Base-by-base conservation (phyloP, 2,888 invertebrate species). In the Acanthosepion lycidas region DNA sequence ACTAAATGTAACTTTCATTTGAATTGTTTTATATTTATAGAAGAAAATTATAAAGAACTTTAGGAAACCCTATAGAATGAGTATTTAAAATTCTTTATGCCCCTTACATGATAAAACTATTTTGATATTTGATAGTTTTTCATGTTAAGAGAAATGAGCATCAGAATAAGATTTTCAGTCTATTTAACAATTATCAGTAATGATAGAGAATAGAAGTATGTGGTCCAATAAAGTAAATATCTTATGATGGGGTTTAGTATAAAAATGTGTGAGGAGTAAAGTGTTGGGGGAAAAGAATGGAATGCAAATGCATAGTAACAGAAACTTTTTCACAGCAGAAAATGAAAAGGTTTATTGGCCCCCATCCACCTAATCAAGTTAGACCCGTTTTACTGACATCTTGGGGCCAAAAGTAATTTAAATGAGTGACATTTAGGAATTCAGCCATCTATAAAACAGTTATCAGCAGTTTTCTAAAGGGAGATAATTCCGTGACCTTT, bases 311-410 rank as follows among this genome's bases (percentile, higher is more conserved):
- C 78, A 78, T 78, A 78, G 78, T n/a, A 78, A 78, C 15, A 78
- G 55, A 59, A 78, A 78, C 78, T 78, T 78, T 78, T 78, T 78
- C 78, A 78, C 78, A n/a, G 78, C 78, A 78, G 28, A 78, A 78
- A 78, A 78, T 78, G 78, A 78, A n/a, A 78, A 78, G 78, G 78
- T 78, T 78, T 78, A 78, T 78, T 78, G 78, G 28, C n/a, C n/a
- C 78, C 78, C 78, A 78, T 15, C 78, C 78, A n/a, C 78, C 78
- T 78, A 78, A 78, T 78, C 78, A 78, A 78, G 78, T 78, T 9
- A 78, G 78, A 78, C 78, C 78, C 78, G 78, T 78, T 78, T 78
- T 78, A 78, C 78, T 78, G 78, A 78, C n/a, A 78, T 78, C n/a
- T 15, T 78, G 78, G 78, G 78, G 78, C 78, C 78, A 78, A 78